Evolutionary conservation across 1,140 invertebrate species (phyloP), one percentile per base, ranked within the genome.

Genomic region (Eufriesea mexicana): DNA sequence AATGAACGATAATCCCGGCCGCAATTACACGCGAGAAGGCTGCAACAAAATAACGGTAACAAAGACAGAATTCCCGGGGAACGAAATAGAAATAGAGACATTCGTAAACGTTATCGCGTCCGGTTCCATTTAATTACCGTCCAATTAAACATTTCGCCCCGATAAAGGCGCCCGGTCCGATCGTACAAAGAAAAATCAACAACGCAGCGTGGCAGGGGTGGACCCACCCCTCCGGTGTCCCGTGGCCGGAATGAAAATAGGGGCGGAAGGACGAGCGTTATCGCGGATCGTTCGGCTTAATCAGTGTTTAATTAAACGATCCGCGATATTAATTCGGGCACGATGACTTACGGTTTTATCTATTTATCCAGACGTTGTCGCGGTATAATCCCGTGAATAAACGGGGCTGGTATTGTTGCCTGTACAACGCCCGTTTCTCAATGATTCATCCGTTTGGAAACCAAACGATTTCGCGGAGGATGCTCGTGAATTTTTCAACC

Each of bases 301-400:
- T 61, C 71, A 25, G 42, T 16, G 42, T 67, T 67, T 66, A 67
- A 78, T 78, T 67, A 68, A 78, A 78, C 59, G 64, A 10, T 28
- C 5, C 9, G 35, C 49, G 55, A 47, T 57, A 57, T 73, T 73
- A 55, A 51, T 55, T 72, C 51, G 54, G 14, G 7, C 71, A 57
- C 51, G 57, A 47, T 61, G 72, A 74, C 72, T 74, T 61, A 61
- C 57, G 7, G 57, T 25, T 45, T 45, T 59, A 59, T 74, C 42
- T 61, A 9, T 61, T 59, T 74, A 74, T 59, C 42, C 28, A 57
- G 51, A 55, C 25, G 28, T 42, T 55, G 51, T 18, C 51, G 28
- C 20, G 14, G 28, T 8, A 28, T 73, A 73, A 57, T 28, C 28
- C 10, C 12, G 28, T 16, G 45, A 61, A 61, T 20, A 74, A 74